Evolutionary conservation across 2,113 vertebrate species (phyloP).

Genomic region (Orycteropus afer): DNA sequence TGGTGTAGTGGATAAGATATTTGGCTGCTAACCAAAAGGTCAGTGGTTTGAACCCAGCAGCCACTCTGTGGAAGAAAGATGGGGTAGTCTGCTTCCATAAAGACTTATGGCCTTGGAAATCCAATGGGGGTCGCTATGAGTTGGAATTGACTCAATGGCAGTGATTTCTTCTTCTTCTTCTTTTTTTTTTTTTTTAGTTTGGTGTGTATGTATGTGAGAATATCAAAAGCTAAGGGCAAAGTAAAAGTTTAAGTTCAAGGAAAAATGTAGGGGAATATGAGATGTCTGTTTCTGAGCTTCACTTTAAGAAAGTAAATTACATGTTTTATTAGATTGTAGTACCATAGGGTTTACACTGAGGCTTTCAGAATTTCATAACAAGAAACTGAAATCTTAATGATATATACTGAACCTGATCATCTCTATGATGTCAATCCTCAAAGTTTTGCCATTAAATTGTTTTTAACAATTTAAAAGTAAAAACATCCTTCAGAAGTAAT

Average conservation of each 20-base stretch:
- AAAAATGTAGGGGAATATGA: background rate
- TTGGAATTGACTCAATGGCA: too few relatives aligned
- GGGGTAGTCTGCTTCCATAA: too few relatives aligned
- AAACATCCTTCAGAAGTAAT: background rate
- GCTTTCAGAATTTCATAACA: background rate
- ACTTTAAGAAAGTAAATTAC: background rate
- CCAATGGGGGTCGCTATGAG: too few relatives aligned
- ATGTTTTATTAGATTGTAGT: background rate
- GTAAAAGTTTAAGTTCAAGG: background rate
- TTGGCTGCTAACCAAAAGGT: too few relatives aligned
- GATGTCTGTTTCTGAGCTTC: background rate
- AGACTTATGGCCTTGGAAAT: too few relatives aligned
- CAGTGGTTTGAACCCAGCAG: too few relatives aligned
- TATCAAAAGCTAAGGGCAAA: background rate
- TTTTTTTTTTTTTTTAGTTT: background rate
- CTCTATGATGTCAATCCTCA: background rate
- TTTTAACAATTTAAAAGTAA: background rate
- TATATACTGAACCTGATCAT: background rate
- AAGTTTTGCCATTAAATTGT: background rate
- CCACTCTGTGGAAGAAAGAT: too few relatives aligned
- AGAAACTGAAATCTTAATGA: background rate
- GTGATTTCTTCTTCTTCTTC: background rate
- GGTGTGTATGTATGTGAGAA: background rate
- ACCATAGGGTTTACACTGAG: background rate
- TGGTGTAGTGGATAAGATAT: too few relatives aligned